Conservation (phyloP, 2,113 vertebrate species). For the Phycodurus eques region DNA sequence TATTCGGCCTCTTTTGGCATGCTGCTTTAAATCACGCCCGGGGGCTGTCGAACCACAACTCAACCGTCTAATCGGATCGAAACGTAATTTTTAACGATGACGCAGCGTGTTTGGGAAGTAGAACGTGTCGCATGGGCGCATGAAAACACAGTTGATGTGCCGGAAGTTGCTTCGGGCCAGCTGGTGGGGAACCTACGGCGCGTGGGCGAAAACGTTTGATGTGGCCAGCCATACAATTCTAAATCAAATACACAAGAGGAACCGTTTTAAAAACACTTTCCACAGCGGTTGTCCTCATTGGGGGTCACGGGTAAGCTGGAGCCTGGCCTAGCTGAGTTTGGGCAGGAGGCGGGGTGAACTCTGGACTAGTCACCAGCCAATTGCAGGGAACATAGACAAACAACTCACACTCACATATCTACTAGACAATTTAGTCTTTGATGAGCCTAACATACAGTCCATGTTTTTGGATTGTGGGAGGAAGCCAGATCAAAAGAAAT, state of each 20-base stretch:
- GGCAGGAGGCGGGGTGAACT: no score
- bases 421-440: no score
- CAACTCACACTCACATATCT: no score
- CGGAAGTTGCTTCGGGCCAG: neutral
- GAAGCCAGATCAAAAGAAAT: no score
- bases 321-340: no score
- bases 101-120: neutral
- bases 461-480: no score
- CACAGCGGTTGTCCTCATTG: neutral
- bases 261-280: neutral
- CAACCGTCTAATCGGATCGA: constrained; percentile 2
- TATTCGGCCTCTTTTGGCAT: neutral
- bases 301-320: neutral
- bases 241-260: neutral
- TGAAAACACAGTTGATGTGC: neutral
- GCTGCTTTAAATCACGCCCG: neutral
- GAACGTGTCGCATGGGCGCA: neutral
- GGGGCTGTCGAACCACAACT: neutral
- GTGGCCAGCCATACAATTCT: neutral
- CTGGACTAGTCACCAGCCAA: no score
- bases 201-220: neutral
- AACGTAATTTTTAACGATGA: neutral
- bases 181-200: neutral
- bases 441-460: no score
- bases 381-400: no score